These are phyloP conservation scores for Pangasius djambal DNA, from an alignment of 2,797 vertebrate genomes.

Conservation along the genomic window DNA sequence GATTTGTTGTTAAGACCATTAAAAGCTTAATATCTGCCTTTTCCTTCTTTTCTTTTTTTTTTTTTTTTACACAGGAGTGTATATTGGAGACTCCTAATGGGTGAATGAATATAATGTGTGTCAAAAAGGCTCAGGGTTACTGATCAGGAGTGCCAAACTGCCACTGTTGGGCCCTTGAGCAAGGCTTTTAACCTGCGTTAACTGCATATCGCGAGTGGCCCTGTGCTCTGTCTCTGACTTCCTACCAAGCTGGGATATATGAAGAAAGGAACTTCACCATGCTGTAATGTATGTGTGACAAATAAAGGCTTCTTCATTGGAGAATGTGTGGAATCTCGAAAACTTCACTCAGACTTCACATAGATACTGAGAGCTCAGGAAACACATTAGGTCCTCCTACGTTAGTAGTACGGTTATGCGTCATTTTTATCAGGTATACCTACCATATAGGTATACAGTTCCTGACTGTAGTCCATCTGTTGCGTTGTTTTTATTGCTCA, in stretches of 20 bases:
- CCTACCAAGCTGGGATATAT: too few relatives aligned
- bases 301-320: not conserved
- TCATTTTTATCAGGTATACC: not conserved
- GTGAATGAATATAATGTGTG: not conserved
- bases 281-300: too few relatives aligned
- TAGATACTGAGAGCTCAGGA: not conserved
- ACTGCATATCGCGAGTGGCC: too few relatives aligned
- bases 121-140: not conserved
- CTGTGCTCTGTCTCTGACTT: too few relatives aligned
- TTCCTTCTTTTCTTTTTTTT: too few relatives aligned
- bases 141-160: too few relatives aligned
- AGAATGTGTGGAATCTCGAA: not conserved
- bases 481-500: not conserved
- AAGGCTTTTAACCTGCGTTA: too few relatives aligned
- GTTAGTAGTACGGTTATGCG: not conserved
- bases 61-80: too few relatives aligned
- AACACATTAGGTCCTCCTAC: not conserved
- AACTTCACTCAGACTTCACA: not conserved
- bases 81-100: not conserved
- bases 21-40: too few relatives aligned
- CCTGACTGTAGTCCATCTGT: not conserved
- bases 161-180: too few relatives aligned
- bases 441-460: not conserved
- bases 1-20: too few relatives aligned
- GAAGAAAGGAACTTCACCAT: too few relatives aligned